These are phyloP conservation scores for Calameuta pallipes DNA, from an alignment of 2,888 invertebrate genomes.

Conservation along the genomic window DNA sequence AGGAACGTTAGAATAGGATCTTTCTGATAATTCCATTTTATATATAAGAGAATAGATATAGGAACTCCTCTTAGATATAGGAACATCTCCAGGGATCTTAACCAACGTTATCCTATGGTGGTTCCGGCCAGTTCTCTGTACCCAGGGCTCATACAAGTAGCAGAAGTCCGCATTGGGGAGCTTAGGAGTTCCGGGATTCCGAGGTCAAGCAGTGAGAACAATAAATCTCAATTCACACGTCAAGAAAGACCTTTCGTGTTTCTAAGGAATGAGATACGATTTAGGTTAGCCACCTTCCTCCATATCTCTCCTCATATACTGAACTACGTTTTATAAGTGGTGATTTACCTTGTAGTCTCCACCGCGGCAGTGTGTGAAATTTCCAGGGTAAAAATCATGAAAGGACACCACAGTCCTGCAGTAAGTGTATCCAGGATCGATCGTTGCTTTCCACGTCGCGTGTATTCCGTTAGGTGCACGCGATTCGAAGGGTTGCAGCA, in stretches of 20 bases:
- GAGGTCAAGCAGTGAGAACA: conserved; percentile 44
- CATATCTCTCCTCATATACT: neutral
- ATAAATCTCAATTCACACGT: conserved; percentile 57
- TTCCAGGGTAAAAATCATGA: neutral
- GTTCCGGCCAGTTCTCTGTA: neutral
- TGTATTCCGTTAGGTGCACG: neutral
- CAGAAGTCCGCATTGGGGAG: neutral
- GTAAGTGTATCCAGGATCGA: neutral
- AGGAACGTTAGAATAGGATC: neutral
- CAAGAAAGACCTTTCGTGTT: conserved; percentile 54
- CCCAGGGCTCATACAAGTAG: neutral
- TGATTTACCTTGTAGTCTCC: no score
- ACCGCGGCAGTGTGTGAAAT: neutral
- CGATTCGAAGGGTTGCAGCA: neutral
- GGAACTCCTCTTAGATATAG: neutral
- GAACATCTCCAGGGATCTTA: neutral
- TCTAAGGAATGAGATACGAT: conserved; percentile 44
- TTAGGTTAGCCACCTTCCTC: neutral
- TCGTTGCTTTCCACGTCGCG: neutral
- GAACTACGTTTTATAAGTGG: neutral
- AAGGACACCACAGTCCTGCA: neutral
- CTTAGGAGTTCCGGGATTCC: neutral
- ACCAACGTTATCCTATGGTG: neutral
- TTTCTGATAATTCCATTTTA: neutral
- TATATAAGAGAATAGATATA: neutral